phyloP scores from a whole-genome alignment of 2,797 vertebrate species.

The Leptodactylus fallax region DNA sequence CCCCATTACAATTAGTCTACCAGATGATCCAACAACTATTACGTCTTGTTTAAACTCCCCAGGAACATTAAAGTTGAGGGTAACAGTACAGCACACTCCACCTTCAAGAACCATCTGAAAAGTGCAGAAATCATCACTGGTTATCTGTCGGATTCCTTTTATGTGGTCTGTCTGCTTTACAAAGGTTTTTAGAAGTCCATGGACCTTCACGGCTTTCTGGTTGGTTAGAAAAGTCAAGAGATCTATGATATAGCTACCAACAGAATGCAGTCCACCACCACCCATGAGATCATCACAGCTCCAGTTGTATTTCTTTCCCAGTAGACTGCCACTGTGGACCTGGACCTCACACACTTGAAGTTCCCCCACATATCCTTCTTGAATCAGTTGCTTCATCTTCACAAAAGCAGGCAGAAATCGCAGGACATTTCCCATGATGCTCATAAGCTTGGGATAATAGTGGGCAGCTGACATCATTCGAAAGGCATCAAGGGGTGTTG shows the following conservation, averaged over 20 bases:
- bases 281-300: constrained; percentile 99
- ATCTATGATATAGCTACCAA: constrained; percentile 98
- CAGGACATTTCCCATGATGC: constrained; percentile 97
- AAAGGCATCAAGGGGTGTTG: constrained; percentile 95
- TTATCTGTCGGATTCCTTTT: constrained; percentile 96
- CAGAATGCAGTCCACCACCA: constrained; percentile 94
- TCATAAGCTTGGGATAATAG: constrained; percentile 98
- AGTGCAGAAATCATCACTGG: constrained; percentile 98
- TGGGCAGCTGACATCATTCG: constrained; percentile 98
- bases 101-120: constrained; percentile 98
- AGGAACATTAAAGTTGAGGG: constrained; percentile 96
- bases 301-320: constrained; percentile 99
- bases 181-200: constrained; percentile 95
- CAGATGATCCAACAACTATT: constrained; percentile 87
- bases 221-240: constrained; percentile 94
- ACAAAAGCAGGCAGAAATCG: constrained; percentile 95
- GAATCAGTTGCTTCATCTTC: constrained; percentile 95
- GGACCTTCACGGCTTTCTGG: constrained; percentile 91
- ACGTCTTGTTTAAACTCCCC: constrained; percentile 96
- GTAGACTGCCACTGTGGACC: constrained; percentile 93
- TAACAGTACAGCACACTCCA: constrained; percentile 95
- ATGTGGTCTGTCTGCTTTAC: constrained; percentile 98
- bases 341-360: constrained; percentile 96
- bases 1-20: constrained; percentile 87
- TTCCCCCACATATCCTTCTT: constrained; percentile 93